phyloP scores from a whole-genome alignment of 2,888 invertebrate genomes.

The Sinhomidia bicolor region DNA sequence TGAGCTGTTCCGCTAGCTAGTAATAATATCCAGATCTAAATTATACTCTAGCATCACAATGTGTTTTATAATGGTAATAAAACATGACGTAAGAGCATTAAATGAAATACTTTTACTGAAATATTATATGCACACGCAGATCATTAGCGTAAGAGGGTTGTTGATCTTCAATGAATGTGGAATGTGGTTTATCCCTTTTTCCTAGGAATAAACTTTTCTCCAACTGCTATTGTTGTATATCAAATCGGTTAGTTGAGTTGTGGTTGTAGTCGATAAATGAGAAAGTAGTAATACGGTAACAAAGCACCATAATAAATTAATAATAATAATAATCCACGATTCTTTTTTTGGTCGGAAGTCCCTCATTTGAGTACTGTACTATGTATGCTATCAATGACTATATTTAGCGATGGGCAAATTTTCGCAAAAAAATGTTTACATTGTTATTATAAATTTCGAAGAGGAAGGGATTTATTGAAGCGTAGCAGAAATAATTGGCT shows the following conservation, averaged over 20 bases:
- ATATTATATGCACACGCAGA: neutral
- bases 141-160: neutral
- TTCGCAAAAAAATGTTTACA: neutral
- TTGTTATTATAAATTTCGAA: neutral
- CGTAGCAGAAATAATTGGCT: conserved; percentile 39
- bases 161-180: neutral
- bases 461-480: neutral
- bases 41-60: neutral
- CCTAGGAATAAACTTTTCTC: neutral
- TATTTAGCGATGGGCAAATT: too few relatives aligned
- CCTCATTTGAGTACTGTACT: too few relatives aligned
- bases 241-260: too few relatives aligned
- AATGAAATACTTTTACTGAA: neutral
- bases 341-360: too few relatives aligned
- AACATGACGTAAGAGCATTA: neutral
- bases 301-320: too few relatives aligned
- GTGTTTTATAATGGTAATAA: neutral
- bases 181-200: neutral
- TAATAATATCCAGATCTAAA: too few relatives aligned
- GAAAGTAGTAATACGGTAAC: too few relatives aligned
- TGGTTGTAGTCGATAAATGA: too few relatives aligned
- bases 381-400: too few relatives aligned
- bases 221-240: too few relatives aligned
- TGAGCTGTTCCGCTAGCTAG: neutral
- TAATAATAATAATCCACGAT: too few relatives aligned